Evolutionary conservation across 2,797 vertebrate genomes (phyloP).

Genomic region (Chrysocyon brachyurus): DNA sequence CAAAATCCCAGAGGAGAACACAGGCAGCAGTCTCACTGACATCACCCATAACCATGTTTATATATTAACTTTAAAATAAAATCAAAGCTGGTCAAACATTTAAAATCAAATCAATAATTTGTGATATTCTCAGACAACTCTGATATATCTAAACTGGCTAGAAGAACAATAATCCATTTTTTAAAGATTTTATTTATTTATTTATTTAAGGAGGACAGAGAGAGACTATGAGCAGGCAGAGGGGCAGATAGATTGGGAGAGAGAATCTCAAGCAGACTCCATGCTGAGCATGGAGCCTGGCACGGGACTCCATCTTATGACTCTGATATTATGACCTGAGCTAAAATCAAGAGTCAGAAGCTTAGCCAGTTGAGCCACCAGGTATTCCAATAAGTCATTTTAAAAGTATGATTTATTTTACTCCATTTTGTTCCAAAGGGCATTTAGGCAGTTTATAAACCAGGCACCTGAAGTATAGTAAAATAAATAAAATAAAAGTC

Average conservation of each 20-base stretch:
- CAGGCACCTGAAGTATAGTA: not conserved
- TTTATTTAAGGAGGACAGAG: not conserved
- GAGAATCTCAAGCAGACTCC: not conserved
- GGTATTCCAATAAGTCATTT: not conserved
- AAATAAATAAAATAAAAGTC: slow-evolving; percentile 1
- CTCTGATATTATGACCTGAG: not conserved
- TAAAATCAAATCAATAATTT: not conserved
- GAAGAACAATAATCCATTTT: not conserved
- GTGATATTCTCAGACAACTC: not conserved
- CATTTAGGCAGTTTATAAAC: not conserved
- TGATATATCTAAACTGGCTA: not conserved
- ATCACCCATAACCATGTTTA: not conserved
- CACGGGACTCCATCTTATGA: not conserved
- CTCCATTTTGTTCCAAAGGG: not conserved
- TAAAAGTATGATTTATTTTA: not conserved
- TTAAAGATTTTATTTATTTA: not conserved
- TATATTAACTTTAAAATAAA: not conserved
- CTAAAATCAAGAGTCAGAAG: not conserved
- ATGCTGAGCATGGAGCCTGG: not conserved
- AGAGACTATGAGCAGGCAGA: not conserved
- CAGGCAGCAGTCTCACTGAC: not conserved
- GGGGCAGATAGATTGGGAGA: not conserved
- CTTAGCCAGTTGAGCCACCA: not conserved
- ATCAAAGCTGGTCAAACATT: not conserved
- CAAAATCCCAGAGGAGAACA: not conserved